These are phyloP conservation scores for Grus americana DNA, from an alignment of 2,113 vertebrate species.

Conservation along the genomic window DNA sequence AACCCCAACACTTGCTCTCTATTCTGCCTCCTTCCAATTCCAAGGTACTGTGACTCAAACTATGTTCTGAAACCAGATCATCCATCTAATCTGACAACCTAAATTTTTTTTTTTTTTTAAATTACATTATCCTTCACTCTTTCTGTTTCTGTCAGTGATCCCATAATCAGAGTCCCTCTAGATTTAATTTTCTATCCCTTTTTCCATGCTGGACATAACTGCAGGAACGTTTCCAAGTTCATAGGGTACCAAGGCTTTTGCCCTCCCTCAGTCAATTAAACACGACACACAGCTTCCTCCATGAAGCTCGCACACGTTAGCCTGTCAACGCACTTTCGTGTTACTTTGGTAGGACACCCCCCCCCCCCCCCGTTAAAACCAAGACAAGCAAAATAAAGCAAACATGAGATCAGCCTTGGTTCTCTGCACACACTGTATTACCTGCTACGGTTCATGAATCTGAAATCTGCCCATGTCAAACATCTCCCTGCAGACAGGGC, in stretches of 20 bases:
- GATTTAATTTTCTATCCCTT: not conserved
- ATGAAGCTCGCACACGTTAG: rapidly evolving
- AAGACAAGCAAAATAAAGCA: not conserved
- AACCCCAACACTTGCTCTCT: not conserved
- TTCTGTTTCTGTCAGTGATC: not conserved
- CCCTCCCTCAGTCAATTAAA: not conserved
- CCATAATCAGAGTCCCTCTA: not conserved
- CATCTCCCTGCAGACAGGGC: not conserved
- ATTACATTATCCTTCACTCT: not conserved
- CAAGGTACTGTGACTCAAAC: not conserved
- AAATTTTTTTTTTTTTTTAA: not conserved
- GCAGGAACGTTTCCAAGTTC: not conserved
- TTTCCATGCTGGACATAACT: not conserved
- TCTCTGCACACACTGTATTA: not conserved
- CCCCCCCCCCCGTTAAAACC: not conserved
- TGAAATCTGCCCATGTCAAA: not conserved
- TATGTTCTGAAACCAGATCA: not conserved
- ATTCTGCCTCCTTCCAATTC: not conserved
- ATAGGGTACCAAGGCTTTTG: not conserved
- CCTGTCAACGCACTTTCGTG: not conserved
- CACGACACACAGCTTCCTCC: not conserved
- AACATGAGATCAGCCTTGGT: not conserved
- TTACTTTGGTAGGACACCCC: not conserved
- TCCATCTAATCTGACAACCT: not conserved
- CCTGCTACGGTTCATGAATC: not conserved